Conservation (phyloP, 2,113 vertebrate species). For the Etheostoma spectabile region DNA sequence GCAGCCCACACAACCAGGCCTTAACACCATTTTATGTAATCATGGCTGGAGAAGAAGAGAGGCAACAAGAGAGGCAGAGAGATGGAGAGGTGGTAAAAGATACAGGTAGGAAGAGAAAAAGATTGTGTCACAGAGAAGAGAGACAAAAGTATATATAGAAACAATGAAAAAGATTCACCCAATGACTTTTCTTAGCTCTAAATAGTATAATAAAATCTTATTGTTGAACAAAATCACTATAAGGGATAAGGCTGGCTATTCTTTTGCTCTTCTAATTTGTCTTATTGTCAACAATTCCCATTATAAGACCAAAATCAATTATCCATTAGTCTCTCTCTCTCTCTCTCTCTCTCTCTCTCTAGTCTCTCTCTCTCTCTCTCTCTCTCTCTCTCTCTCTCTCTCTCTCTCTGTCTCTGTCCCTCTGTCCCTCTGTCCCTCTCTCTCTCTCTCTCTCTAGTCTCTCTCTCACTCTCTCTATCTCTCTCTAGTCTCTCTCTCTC, state of each 20-base stretch:
- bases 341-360: background rate
- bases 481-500: background rate
- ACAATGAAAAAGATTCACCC: slow-evolving; percentile 27
- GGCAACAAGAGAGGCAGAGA: slow-evolving; percentile 44
- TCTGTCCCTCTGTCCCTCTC: too few relatives aligned
- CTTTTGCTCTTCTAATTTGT: background rate
- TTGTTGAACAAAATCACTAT: background rate
- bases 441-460: background rate
- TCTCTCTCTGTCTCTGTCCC: background rate
- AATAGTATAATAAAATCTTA: background rate
- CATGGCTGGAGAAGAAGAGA: slow-evolving; percentile 39
- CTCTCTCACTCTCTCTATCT: background rate
- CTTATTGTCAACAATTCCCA: background rate
- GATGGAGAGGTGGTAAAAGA: slow-evolving; percentile 43
- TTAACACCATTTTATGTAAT: slow-evolving; percentile 73
- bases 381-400: background rate
- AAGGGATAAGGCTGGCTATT: background rate
- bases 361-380: background rate
- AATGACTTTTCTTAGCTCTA: slow-evolving; percentile 1
- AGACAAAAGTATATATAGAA: slow-evolving; percentile 43
- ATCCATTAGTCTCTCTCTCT: background rate
- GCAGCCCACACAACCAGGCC: slow-evolving; percentile 68
- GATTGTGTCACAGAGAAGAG: slow-evolving; percentile 37
- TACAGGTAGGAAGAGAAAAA: slow-evolving; percentile 42
- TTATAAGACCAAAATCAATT: background rate